Percentiles rank a stretch among this genome's conserved stretches.
Evolutionary conservation across 2,888 invertebrate species (phyloP).

Genomic region (Drosophila paranaensis): DNA sequence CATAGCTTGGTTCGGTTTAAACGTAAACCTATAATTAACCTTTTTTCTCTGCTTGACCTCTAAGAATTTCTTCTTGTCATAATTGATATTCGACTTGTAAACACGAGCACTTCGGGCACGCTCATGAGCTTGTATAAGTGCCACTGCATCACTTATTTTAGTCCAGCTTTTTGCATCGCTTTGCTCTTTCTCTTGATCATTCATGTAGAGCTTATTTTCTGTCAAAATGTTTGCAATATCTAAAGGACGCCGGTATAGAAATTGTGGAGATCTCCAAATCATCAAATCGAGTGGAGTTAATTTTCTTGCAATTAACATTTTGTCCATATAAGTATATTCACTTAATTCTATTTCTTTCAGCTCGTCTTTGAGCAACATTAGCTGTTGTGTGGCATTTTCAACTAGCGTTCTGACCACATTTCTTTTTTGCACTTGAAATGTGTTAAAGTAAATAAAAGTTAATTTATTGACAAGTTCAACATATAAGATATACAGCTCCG

Average conservation of each 20-base stretch:
- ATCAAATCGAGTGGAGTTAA: constrained; percentile 87
- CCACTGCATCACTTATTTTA: constrained; percentile 73
- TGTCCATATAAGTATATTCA: constrained; percentile 89
- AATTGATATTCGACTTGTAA: constrained; percentile 65
- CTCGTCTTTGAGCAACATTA: constrained; percentile 86
- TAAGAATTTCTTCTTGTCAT: constrained; percentile 61
- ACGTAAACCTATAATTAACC: constrained; percentile 75
- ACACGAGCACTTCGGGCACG: constrained; percentile 83
- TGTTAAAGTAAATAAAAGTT: constrained; percentile 79
- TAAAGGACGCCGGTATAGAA: constrained; percentile 83
- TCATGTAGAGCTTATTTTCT: constrained; percentile 63
- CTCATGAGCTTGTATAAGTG: constrained; percentile 85
- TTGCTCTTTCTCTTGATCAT: constrained; percentile 55
- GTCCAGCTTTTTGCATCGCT: constrained; percentile 53
- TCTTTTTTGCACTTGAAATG: constrained; percentile 83
- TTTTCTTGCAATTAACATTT: constrained; percentile 87
- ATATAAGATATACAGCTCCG: constrained; percentile 82
- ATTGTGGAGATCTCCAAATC: constrained; percentile 84
- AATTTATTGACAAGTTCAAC: constrained; percentile 82
- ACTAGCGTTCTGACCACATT: constrained; percentile 73
- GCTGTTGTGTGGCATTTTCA: constrained; percentile 81
- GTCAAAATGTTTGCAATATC: constrained; percentile 75
- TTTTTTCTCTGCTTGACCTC: constrained; percentile 51
- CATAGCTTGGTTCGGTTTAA: constrained; percentile 78
- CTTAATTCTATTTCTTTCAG: constrained; percentile 86